Conservation (phyloP, 2,797 vertebrate genomes). For the Arrhamphus sclerolepis region DNA sequence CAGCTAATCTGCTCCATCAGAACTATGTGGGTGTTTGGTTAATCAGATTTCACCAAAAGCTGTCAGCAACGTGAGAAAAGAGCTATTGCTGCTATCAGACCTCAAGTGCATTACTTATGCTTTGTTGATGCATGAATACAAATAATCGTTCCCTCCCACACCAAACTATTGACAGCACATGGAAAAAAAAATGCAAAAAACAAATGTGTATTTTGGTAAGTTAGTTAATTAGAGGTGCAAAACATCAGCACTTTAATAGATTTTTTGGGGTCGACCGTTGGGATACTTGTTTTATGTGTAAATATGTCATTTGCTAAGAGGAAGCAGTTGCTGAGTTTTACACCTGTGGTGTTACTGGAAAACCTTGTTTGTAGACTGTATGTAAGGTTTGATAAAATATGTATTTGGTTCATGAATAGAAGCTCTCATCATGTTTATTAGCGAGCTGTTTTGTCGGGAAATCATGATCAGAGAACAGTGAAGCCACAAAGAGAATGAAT, state of each 20-base stretch:
- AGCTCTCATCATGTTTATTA: conserved; percentile 10
- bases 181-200: no score
- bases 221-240: no score
- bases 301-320: background rate
- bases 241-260: no score
- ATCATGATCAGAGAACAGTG: conserved; percentile 29
- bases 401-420: conserved; percentile 1
- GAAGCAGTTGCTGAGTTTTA: background rate
- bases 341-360: background rate
- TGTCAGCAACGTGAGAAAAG: conserved; percentile 13
- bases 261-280: background rate
- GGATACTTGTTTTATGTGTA: background rate
- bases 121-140: conserved; percentile 9
- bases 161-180: background rate
- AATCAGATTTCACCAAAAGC: conserved; percentile 31
- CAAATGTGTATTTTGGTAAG: no score
- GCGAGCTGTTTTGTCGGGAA: conserved; percentile 22
- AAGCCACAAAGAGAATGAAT: conserved; percentile 16
- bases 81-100: conserved; percentile 24
- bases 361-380: conserved; percentile 6
- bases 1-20: conserved; percentile 7
- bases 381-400: conserved; percentile 6
- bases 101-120: background rate
- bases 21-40: conserved; percentile 18
- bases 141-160: background rate